phyloP scores from a whole-genome alignment of 2,797 vertebrate genomes.

The Glyptemys insculpta region DNA sequence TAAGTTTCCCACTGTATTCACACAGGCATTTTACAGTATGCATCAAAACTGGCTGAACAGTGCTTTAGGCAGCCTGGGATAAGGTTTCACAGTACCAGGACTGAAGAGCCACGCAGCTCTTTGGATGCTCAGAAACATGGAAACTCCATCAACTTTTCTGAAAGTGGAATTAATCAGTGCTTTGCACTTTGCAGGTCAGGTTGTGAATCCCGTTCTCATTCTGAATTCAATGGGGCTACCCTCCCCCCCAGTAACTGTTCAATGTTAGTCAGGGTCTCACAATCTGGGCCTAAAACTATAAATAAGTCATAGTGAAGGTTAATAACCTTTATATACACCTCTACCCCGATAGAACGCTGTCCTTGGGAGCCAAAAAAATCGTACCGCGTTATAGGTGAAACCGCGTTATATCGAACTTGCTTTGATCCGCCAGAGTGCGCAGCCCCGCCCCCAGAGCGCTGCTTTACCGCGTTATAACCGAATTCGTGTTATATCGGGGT shows the following conservation, averaged over 20 bases:
- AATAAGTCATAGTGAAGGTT: conserved; percentile 58
- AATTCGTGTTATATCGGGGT: too few relatives aligned
- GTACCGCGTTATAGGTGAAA: too few relatives aligned
- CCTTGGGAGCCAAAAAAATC: too few relatives aligned
- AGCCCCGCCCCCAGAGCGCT: too few relatives aligned
- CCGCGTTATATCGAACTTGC: too few relatives aligned
- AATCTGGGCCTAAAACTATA: conserved; percentile 47
- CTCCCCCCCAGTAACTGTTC: not conserved
- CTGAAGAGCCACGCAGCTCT: not conserved
- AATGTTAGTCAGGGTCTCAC: conserved; percentile 20
- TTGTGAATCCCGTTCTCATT: not conserved
- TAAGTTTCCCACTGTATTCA: accelerated
- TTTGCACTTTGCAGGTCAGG: not conserved
- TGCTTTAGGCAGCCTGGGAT: accelerated
- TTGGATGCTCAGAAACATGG: not conserved
- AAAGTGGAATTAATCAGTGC: accelerated
- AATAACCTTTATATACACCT: conserved; percentile 51
- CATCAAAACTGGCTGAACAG: not conserved
- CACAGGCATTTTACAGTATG: not conserved
- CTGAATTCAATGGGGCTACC: not conserved
- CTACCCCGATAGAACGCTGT: too few relatives aligned
- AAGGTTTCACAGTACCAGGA: accelerated
- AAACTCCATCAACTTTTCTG: not conserved
- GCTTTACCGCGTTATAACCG: too few relatives aligned
- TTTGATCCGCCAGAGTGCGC: too few relatives aligned